Conservation (phyloP, 2,888 invertebrate genomes). For the Mimas tiliae region DNA sequence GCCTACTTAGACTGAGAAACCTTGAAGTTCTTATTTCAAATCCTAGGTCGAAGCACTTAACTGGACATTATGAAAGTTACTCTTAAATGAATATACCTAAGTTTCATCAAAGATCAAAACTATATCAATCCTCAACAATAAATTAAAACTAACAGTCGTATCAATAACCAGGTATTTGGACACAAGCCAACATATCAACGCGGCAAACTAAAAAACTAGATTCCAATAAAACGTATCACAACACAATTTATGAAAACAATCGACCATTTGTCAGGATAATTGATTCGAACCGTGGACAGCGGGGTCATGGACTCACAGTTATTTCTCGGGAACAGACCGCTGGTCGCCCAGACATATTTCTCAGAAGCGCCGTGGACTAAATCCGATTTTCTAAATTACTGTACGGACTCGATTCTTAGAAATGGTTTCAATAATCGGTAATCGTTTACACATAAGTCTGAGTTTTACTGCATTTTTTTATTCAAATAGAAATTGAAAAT, state of each 20-base stretch:
- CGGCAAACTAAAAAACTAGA: background rate
- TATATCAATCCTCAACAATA: no score
- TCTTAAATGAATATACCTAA: no score
- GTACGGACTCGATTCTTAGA: constrained; percentile 18
- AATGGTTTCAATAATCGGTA: constrained; percentile 7
- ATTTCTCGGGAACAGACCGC: constrained; percentile 26
- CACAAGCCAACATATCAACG: background rate
- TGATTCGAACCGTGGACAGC: constrained; percentile 15
- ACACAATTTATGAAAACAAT: constrained; percentile 23
- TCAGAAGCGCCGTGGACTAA: constrained; percentile 19
- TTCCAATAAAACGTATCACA: constrained; percentile 16
- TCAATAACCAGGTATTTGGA: background rate
- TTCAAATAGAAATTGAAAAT: no score
- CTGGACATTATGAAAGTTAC: no score
- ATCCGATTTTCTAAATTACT: constrained; percentile 16
- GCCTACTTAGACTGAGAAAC: no score
- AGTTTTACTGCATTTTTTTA: background rate
- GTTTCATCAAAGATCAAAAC: no score
- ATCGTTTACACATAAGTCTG: background rate
- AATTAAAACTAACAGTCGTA: background rate
- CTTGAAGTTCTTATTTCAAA: no score
- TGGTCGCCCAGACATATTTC: constrained; percentile 26
- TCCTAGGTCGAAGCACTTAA: no score
- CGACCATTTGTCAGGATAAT: constrained; percentile 15
- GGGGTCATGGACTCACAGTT: constrained; percentile 35